Percentiles rank a stretch among this genome's conserved stretches.
Evolutionary conservation across 2,797 vertebrate genomes (phyloP).

Genomic region (Enteromius trimaculatus): DNA sequence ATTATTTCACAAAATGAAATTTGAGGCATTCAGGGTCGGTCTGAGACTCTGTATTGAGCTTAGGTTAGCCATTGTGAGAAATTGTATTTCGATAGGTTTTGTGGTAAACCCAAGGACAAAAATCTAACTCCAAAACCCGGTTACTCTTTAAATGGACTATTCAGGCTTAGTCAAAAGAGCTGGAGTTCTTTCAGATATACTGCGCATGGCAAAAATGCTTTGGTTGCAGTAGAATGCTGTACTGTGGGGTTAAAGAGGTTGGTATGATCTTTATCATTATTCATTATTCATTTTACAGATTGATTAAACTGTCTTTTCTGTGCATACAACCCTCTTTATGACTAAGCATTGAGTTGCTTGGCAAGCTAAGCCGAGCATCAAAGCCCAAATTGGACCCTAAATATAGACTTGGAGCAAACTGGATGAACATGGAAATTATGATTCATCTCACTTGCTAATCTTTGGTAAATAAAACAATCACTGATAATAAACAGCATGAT

Average conservation of each 20-base stretch:
- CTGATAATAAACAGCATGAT: conserved; percentile 27
- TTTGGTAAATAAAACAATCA: conserved; percentile 47
- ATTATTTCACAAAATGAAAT: conserved; percentile 49
- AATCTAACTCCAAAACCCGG: not conserved
- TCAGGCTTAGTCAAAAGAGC: not conserved
- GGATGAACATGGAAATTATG: conserved; percentile 36
- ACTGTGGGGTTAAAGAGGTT: conserved; percentile 6
- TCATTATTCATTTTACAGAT: too few relatives aligned
- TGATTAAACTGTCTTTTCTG: conserved; percentile 7
- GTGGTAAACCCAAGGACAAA: conserved; percentile 26
- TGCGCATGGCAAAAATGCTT: not conserved
- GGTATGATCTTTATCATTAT: too few relatives aligned
- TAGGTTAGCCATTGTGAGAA: not conserved
- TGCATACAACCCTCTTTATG: not conserved
- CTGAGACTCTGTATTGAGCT: not conserved
- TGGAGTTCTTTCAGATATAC: conserved; percentile 1
- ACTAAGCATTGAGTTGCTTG: conserved; percentile 4
- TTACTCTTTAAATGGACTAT: not conserved
- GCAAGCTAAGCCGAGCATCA: conserved; percentile 26
- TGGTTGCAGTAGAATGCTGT: not conserved
- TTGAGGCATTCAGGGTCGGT: conserved; percentile 37
- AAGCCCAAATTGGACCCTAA: conserved; percentile 37
- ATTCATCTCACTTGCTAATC: conserved; percentile 34
- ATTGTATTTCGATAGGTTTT: not conserved
- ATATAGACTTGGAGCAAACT: conserved; percentile 42